Percentiles rank a stretch among this genome's conserved stretches.
Conservation (phyloP, 2,888 invertebrate genomes). For the Galeopsomyia nigrocyanea region DNA sequence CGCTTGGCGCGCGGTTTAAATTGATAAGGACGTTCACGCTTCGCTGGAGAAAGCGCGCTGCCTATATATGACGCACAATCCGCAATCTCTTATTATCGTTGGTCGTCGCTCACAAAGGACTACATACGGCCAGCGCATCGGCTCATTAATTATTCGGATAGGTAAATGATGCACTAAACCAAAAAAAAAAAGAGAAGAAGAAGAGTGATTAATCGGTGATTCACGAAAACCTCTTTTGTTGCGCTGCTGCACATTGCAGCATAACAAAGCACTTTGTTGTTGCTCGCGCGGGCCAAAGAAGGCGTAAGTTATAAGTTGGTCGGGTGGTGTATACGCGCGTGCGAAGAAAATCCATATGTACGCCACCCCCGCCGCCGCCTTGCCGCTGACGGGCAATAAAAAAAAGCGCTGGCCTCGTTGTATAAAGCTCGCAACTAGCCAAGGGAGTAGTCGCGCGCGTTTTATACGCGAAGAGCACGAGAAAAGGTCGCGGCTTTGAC, state of each 20-base stretch:
- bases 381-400: neutral
- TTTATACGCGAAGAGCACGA: slow-evolving; percentile 35
- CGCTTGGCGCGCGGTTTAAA: neutral
- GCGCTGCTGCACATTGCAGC: neutral
- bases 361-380: neutral
- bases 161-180: too few species aligned
- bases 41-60: too few species aligned
- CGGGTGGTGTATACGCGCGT: too few species aligned
- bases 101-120: too few species aligned
- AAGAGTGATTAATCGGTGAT: neutral
- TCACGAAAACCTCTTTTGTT: neutral
- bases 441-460: slow-evolving; percentile 2
- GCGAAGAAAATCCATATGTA: neutral
- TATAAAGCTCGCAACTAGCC: slow-evolving; percentile 24
- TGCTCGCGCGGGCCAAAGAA: too few species aligned
- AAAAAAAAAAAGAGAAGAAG: neutral
- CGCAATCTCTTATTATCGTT: too few species aligned
- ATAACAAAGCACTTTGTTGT: slow-evolving; percentile 23
- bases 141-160: too few species aligned
- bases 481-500: slow-evolving; percentile 66
- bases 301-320: too few species aligned
- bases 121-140: too few species aligned
- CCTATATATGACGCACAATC: too few species aligned
- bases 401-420: slow-evolving; percentile 39
- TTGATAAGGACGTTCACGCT: too few species aligned